Conservation (phyloP, 2,797 vertebrate species). For the Tolypeutes matacus region DNA sequence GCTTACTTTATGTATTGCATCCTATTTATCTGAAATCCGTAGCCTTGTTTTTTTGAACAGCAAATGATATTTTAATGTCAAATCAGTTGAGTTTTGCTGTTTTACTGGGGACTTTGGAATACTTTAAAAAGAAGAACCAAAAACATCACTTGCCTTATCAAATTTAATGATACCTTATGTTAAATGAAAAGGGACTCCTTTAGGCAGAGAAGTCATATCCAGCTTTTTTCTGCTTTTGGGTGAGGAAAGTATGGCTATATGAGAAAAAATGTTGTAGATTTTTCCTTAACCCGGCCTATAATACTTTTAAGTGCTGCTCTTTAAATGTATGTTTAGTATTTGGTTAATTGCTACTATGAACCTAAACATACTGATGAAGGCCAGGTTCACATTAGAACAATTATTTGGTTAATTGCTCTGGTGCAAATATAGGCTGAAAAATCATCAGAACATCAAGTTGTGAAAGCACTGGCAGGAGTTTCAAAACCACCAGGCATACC, state of each 20-base stretch:
- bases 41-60: not conserved
- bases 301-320: constrained; percentile 49
- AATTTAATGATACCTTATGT: not conserved
- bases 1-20: not conserved
- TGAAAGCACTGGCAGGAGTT: constrained; percentile 66
- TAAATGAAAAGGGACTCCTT: constrained; percentile 46
- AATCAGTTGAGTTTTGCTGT: not conserved
- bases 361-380: constrained; percentile 79
- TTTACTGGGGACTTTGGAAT: constrained; percentile 15
- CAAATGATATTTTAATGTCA: constrained; percentile 21
- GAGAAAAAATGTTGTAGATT: not conserved
- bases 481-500: constrained; percentile 58
- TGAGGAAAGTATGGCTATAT: not conserved
- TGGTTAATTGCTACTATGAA: constrained; percentile 73
- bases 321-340: constrained; percentile 70
- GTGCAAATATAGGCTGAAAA: constrained; percentile 77
- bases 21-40: not conserved
- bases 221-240: constrained; percentile 31
- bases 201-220: not conserved
- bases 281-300: constrained; percentile 6
- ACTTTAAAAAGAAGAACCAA: constrained; percentile 51
- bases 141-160: constrained; percentile 24
- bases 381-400: constrained; percentile 78
- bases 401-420: constrained; percentile 83
- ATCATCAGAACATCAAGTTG: constrained; percentile 71